Conservation (phyloP, 2,888 invertebrate species). For the Syrista parreyssii region DNA sequence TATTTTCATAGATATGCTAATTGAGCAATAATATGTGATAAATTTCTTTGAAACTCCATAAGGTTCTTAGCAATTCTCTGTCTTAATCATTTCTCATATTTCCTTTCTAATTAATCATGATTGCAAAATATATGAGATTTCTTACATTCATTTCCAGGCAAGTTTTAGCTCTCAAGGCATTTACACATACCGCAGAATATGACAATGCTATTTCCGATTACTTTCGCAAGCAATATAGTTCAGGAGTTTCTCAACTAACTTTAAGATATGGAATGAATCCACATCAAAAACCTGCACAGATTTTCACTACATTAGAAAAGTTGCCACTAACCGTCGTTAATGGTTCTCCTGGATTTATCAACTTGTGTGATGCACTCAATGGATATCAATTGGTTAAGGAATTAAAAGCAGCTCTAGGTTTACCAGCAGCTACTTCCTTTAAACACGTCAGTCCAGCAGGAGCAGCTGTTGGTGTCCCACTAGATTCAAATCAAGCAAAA, state of each 20-base stretch:
- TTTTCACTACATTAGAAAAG: slow-evolving; percentile 82
- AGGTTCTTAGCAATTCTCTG: not conserved
- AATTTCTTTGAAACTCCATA: not conserved
- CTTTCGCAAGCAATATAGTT: slow-evolving; percentile 90
- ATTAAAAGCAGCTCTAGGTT: slow-evolving; percentile 78
- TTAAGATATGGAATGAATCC: slow-evolving; percentile 98
- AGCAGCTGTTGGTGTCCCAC: slow-evolving; percentile 89
- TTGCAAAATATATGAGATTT: not conserved
- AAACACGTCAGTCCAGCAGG: slow-evolving; percentile 99
- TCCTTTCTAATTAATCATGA: not conserved
- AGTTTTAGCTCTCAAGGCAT: slow-evolving; percentile 89
- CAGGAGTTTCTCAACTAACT: slow-evolving; percentile 81
- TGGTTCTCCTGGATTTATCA: slow-evolving; percentile 97
- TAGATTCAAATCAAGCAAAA: slow-evolving; percentile 81
- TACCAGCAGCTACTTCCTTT: slow-evolving; percentile 96
- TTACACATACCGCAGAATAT: slow-evolving; percentile 95
- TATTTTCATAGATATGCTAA: not conserved
- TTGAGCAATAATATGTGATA: not conserved
- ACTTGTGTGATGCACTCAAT: slow-evolving; percentile 96
- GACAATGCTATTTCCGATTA: slow-evolving; percentile 95
- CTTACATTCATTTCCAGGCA: slow-evolving; percentile 70
- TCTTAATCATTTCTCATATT: not conserved
- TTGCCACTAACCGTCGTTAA: slow-evolving; percentile 91
- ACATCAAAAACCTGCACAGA: slow-evolving; percentile 95
- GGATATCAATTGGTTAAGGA: slow-evolving; percentile 97